Evolutionary conservation across 2,113 vertebrate species (phyloP).

Genomic region (Rattus rattus): DNA sequence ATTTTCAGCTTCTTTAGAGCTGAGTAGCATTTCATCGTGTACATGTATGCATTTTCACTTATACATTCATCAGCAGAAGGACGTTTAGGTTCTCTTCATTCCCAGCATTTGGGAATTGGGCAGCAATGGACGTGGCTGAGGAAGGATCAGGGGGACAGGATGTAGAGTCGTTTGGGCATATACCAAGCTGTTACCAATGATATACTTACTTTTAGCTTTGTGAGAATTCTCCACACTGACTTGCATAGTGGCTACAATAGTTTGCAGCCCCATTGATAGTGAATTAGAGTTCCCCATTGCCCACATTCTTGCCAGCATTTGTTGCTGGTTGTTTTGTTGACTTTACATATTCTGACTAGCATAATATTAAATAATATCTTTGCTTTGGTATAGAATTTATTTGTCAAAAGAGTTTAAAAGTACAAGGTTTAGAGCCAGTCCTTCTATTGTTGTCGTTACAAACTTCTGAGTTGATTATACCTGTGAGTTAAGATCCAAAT

Average conservation of each 20-base stretch:
- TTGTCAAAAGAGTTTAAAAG: too few relatives aligned
- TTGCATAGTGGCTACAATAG: not conserved
- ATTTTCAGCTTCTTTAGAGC: not conserved
- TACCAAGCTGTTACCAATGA: not conserved
- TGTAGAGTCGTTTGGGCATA: not conserved
- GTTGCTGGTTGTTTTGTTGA: not conserved
- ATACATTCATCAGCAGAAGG: not conserved
- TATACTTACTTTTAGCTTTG: not conserved
- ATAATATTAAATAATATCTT: not conserved
- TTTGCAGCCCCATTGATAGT: not conserved
- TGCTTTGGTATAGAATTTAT: too few relatives aligned
- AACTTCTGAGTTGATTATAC: too few relatives aligned
- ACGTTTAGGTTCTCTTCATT: too few relatives aligned
- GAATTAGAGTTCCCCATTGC: not conserved
- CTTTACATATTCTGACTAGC: not conserved
- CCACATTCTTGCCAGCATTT: not conserved
- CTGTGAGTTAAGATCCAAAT: too few relatives aligned
- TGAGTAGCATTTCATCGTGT: not conserved
- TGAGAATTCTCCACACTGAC: not conserved
- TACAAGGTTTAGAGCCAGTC: too few relatives aligned
- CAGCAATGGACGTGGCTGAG: not conserved
- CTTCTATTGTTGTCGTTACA: too few relatives aligned
- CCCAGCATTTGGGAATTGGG: not conserved
- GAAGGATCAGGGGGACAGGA: not conserved
- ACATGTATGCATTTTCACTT: not conserved